phyloP scores from a whole-genome alignment of 2,113 vertebrate genomes.

The Crotalus viridis region DNA sequence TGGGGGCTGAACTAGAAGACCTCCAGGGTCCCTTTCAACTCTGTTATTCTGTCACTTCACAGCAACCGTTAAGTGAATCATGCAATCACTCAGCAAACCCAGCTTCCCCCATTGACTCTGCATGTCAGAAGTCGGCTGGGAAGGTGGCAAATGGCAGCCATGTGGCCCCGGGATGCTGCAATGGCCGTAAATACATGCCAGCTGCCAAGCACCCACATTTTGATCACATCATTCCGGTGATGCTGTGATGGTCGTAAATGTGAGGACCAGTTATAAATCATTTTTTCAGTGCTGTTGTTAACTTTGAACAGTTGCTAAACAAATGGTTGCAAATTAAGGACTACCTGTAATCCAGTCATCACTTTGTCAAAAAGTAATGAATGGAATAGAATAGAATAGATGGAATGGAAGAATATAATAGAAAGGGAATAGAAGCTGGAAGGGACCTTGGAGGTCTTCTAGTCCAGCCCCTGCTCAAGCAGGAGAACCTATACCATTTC shows the following conservation, averaged over 20 bases:
- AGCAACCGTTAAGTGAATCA: not conserved
- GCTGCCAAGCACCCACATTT: not conserved
- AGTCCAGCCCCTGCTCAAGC: no score
- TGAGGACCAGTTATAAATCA: not conserved
- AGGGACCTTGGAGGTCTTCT: no score
- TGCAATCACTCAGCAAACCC: not conserved
- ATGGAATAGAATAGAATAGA: no score
- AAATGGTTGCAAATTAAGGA: no score
- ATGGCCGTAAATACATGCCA: not conserved
- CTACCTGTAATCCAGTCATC: no score
- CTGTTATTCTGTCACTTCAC: not conserved
- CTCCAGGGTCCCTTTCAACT: not conserved
- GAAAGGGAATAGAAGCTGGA: no score
- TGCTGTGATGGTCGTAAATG: not conserved
- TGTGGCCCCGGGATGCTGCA: no score
- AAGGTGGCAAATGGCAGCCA: not conserved
- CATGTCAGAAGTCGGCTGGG: not conserved
- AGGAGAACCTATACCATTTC: no score
- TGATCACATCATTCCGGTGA: not conserved
- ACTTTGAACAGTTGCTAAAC: no score
- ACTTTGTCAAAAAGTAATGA: no score
- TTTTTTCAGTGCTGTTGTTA: no score
- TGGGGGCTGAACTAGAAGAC: not conserved
- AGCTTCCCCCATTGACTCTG: not conserved
- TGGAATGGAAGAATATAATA: no score